Base-by-base conservation (phyloP, 2,113 vertebrate genomes). In the Egretta garzetta region DNA sequence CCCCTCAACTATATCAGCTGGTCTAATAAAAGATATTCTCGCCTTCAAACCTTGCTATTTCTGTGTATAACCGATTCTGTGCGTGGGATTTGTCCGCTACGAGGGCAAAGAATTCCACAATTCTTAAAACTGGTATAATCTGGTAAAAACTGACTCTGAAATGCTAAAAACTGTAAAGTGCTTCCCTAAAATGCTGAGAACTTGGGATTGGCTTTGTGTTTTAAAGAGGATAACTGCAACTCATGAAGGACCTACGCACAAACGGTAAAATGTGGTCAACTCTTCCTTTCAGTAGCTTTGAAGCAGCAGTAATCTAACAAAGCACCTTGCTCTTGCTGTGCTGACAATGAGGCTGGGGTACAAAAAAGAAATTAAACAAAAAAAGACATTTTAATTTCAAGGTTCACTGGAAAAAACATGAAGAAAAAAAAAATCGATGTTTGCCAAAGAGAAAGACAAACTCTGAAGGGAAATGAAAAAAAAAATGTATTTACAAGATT, bases 321-420 rank as follows among this genome's bases (percentile, higher is more conserved):
- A 90, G 91, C 80, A 88, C 91, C 91, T 85, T 95, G 73, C 60
- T 86, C 55, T 91, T 70, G 71, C 90, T 88, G 86, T 63, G 84
- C 83, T 94, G 95, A 97, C 96, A 95, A 88, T 96, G 94, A 96
- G 90, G 91, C 88, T 35, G 30, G 76, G 33, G 93, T 86, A 95
- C 63, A 91, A 94, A 95, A 79, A 93, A 93, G 68, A 91, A 96
- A 92, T 90, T 75, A 93, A 96, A 96, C 60, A 88, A 93, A 95
- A 97, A 92, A 94, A 96, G 82, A 93, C 94, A 95, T 98, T 97
- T 98, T 98, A 98, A 98, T 98, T 97, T 96, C 93, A 93, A 98
- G 95, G 97, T 98, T 96, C 97, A 96, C 88, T 92, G 96, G 94
- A 85, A 96, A 96, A 97, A 96, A 93, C 92, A 96, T 50, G 91